Evolutionary conservation across 1,140 invertebrate genomes (phyloP), one percentile per base, ranked within the genome.

Genomic region (Papilio polytes): DNA sequence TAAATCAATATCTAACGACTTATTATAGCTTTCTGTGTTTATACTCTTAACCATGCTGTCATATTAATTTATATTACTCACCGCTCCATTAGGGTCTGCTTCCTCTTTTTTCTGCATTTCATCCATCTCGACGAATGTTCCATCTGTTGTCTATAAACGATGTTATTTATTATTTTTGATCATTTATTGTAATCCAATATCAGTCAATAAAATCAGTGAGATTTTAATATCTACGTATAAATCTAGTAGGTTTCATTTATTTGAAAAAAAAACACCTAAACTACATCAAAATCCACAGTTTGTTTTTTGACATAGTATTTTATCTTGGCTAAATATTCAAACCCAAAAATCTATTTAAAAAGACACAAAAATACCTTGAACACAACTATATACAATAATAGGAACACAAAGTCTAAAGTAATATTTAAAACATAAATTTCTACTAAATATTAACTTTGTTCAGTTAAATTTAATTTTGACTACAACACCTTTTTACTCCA

Each of bases 21-120:
- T 41, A 41, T 8, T 41, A 41, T 41, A 41, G 36, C 36, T 41
- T 41, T 41, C 36, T 41, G 7, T 41, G 36, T 41, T 41, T 41
- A 8, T 41, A n/a, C n/a, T n/a, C n/a, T n/a, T n/a, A n/a, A n/a
- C n/a, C n/a, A n/a, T n/a, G n/a, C 36, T 36, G 4, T 36, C 36
- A 36, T 6, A 36, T 36, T 2, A 36, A 3, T 36, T 18, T 56
- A 56, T 56, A n/a, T 20, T 18, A 8, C 79, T 84, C n/a, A 86
- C 85, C 74, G 73, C 59, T 80, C 81, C 83, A 36, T 86, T 86
- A n/a, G 70, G 74, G 41, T 26, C 78, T 78, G 72, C 77, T 3
- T 76, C 80, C 8, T 84, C 82, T 70, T 83, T 83, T 44, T 80
- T 59, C 44, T 78, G 70, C 13, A 79, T 73, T 26, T 83, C 82